Evolutionary conservation across 1,140 invertebrate species (phyloP).

Genomic region (Saxidomus purpurata): DNA sequence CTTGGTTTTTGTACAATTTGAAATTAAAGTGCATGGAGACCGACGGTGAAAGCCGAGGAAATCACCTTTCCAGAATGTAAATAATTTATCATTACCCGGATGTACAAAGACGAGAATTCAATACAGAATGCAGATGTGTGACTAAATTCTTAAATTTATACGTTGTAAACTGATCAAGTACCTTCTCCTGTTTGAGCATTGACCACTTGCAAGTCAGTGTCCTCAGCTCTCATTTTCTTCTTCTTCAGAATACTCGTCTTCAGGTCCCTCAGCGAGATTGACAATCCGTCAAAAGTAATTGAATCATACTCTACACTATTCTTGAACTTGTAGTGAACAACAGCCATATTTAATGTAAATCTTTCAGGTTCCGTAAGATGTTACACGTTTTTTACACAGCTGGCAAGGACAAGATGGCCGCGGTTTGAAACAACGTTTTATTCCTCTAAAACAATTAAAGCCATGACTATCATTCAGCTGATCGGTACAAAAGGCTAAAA

Average conservation of each 20-base stretch:
- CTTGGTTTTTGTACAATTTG: too few relatives aligned
- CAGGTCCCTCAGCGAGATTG: constrained; percentile 97
- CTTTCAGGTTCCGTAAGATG: neutral
- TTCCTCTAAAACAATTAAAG: too few relatives aligned
- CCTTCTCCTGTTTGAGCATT: constrained; percentile 99
- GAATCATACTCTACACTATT: constrained; percentile 97
- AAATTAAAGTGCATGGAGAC: too few relatives aligned
- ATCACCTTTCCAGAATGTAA: too few relatives aligned
- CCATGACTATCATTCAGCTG: too few relatives aligned
- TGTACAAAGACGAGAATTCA: neutral
- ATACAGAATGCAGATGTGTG: neutral
- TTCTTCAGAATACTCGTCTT: constrained; percentile 98
- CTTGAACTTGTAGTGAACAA: constrained; percentile 99
- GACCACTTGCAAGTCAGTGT: constrained; percentile 98
- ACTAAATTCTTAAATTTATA: too few relatives aligned
- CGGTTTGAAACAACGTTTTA: neutral
- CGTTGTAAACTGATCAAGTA: constrained; percentile 85
- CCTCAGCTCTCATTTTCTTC: constrained; percentile 95
- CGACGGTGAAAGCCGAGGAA: too few relatives aligned
- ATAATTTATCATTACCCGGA: too few relatives aligned
- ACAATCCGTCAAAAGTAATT: constrained; percentile 97
- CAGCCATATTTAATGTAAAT: constrained; percentile 87
- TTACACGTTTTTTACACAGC: neutral
- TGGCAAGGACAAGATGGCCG: constrained; percentile 22
- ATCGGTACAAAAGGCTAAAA: too few relatives aligned